Conservation (phyloP, 2,888 invertebrate species). For the Ferdinandea cuprea region DNA sequence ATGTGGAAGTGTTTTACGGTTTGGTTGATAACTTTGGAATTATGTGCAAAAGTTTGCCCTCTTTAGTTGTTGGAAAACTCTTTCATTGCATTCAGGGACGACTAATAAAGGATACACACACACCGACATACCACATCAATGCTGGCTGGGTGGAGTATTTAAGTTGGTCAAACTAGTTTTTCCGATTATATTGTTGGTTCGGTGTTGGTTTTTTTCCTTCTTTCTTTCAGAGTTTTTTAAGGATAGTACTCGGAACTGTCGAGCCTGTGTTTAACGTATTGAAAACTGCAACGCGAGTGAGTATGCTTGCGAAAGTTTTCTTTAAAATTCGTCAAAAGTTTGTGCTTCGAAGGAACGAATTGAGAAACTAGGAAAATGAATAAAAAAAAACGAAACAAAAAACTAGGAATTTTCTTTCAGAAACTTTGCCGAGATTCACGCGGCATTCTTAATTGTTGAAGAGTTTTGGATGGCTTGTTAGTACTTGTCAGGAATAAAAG, state of each 20-base stretch:
- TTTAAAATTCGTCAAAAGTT: constrained; percentile 63
- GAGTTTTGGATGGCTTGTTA: constrained; percentile 54
- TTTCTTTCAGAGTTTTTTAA: background rate
- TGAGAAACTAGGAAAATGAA: background rate
- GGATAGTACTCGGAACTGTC: background rate
- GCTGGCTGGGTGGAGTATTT: background rate
- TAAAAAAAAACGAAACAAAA: constrained; percentile 22
- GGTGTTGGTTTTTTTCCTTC: constrained; percentile 11
- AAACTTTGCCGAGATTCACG: constrained; percentile 55
- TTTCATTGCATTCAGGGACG: constrained; percentile 46
- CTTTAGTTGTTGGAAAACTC: constrained; percentile 28
- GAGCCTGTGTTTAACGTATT: constrained; percentile 49
- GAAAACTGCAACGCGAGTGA: constrained; percentile 39
- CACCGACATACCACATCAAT: background rate
- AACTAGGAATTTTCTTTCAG: constrained; percentile 29
- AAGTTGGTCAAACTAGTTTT: constrained; percentile 66
- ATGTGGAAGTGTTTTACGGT: constrained; percentile 31
- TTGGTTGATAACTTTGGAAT: constrained; percentile 34
- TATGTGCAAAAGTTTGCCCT: constrained; percentile 39
- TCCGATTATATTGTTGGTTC: constrained; percentile 36
- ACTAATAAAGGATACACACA: constrained; percentile 29
- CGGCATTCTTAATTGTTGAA: constrained; percentile 71
- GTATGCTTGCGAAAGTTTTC: constrained; percentile 58
- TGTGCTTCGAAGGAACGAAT: constrained; percentile 9
- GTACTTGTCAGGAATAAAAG: constrained; percentile 39